Percentiles rank a stretch among this genome's conserved stretches.
Evolutionary conservation across 2,888 invertebrate species (phyloP).

Genomic region (Himalopsyche japonica): DNA sequence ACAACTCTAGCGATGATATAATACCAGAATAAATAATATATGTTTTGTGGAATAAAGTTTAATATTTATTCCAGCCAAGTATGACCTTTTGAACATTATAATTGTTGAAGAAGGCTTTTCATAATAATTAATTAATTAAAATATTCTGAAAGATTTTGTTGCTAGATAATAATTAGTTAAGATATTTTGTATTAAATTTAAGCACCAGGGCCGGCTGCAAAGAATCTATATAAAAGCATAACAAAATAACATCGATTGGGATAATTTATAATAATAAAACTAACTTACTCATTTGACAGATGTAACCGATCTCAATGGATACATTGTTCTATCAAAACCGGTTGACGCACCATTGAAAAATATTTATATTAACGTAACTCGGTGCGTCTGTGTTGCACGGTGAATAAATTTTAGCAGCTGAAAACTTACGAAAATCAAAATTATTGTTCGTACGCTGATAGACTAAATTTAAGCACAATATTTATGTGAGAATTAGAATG

Average conservation of each 20-base stretch:
- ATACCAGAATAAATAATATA: too few species aligned
- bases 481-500: too few species aligned
- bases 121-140: too few species aligned
- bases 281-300: conserved; percentile 11
- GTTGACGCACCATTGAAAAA: conserved; percentile 18
- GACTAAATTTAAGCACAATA: too few species aligned
- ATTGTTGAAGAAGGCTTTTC: too few species aligned
- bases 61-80: too few species aligned
- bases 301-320: conserved; percentile 4
- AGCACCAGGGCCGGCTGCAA: neutral
- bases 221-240: neutral
- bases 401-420: neutral
- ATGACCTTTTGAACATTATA: too few species aligned
- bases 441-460: too few species aligned
- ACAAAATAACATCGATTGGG: neutral
- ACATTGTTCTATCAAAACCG: conserved; percentile 33
- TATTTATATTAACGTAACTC: neutral
- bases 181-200: neutral
- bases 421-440: neutral
- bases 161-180: too few species aligned
- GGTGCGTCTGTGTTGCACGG: neutral
- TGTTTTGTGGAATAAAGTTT: too few species aligned
- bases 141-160: too few species aligned
- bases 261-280: neutral
- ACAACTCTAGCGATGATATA: too few species aligned